A percentile compares a stretch with the other conserved stretches of the same genome.
Evolutionary conservation across 2,797 vertebrate species (phyloP).

Genomic region (Bovichtus variegatus): DNA sequence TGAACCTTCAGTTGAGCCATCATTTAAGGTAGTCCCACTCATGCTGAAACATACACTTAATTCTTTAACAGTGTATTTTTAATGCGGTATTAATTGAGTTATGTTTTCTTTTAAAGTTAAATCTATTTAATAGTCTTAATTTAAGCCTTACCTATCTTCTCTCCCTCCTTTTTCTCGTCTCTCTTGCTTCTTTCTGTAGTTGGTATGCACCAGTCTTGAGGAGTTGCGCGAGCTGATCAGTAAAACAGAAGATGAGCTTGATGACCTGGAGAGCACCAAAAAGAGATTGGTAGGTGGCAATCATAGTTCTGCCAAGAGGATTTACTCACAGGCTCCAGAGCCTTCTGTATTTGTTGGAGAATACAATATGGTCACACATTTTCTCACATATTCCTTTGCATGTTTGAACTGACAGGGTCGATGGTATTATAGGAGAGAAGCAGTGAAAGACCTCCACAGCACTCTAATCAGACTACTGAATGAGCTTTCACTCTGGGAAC

Average conservation of each 20-base stretch:
- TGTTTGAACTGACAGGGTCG: constrained; percentile 87
- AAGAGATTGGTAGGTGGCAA: constrained; percentile 91
- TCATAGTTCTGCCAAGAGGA: background rate
- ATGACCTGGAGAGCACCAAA: constrained; percentile 93
- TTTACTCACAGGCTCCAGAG: background rate
- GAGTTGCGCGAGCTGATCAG: constrained; percentile 96
- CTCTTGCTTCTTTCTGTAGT: constrained; percentile 76
- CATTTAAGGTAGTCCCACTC: constrained; percentile 90
- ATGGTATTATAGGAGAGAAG: constrained; percentile 92
- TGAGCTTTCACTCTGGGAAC: constrained; percentile 98
- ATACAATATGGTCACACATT: background rate
- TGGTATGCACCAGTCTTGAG: constrained; percentile 97
- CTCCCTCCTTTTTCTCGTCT: background rate
- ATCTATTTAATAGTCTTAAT: background rate
- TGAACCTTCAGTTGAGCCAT: constrained; percentile 85
- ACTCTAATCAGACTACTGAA: constrained; percentile 96
- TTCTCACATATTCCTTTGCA: constrained; percentile 17
- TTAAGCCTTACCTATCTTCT: background rate
- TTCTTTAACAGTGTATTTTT: background rate
- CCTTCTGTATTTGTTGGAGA: background rate
- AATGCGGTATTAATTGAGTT: background rate
- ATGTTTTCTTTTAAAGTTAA: background rate
- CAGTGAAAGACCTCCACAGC: constrained; percentile 96
- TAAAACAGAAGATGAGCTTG: constrained; percentile 96
- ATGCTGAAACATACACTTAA: background rate